Evolutionary conservation across 2,888 invertebrate species (phyloP).

Genomic region (Caenorhabditis drosophilae): DNA sequence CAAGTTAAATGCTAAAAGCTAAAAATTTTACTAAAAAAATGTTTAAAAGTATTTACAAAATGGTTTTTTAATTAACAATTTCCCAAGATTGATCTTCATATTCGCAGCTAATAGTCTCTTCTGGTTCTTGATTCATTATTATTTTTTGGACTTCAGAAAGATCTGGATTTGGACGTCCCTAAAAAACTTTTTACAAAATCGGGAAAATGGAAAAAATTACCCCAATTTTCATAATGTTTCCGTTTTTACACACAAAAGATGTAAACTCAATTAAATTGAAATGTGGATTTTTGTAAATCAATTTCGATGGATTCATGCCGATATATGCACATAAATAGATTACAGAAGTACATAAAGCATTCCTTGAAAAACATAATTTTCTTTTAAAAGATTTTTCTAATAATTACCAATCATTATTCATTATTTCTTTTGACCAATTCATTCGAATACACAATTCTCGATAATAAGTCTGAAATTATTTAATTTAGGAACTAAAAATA

Average conservation of each 20-base stretch:
- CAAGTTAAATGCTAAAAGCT: no score
- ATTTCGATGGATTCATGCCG: slow-evolving; percentile 14
- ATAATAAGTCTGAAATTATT: slow-evolving; percentile 13
- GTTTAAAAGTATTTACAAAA: no score
- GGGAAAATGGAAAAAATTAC: background rate
- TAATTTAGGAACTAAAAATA: no score
- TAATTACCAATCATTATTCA: slow-evolving; percentile 23
- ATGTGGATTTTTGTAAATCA: slow-evolving; percentile 26
- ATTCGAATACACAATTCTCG: slow-evolving; percentile 30
- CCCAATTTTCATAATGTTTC: slow-evolving; percentile 19
- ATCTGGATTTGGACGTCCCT: slow-evolving; percentile 25
- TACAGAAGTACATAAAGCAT: slow-evolving; percentile 23
- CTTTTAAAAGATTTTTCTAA: no score
- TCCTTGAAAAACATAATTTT: no score
- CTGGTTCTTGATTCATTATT: slow-evolving; percentile 17
- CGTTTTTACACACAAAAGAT: slow-evolving; percentile 9
- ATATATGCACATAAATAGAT: slow-evolving; percentile 26
- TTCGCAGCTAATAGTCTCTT: slow-evolving; percentile 10
- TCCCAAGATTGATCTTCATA: slow-evolving; percentile 32
- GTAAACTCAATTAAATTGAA: slow-evolving; percentile 22
- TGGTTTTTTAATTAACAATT: slow-evolving; percentile 30
- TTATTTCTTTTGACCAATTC: slow-evolving; percentile 21
- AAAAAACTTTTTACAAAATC: no score
- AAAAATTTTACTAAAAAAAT: no score
- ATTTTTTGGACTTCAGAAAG: slow-evolving; percentile 18